phyloP scores from a whole-genome alignment of 2,797 vertebrate species.

The Harpagifer antarcticus region DNA sequence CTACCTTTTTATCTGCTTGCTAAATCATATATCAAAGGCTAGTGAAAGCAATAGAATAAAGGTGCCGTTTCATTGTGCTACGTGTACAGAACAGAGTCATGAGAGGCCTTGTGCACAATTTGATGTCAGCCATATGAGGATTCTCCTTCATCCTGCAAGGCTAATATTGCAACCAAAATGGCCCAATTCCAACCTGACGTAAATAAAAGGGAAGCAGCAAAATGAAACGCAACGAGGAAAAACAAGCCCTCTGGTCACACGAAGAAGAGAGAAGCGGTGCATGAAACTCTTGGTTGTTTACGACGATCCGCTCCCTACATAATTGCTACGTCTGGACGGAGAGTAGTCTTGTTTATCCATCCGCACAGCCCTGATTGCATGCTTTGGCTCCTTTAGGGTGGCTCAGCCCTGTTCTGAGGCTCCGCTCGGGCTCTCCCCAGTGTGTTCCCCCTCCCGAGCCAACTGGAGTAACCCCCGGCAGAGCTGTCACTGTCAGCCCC shows the following conservation, averaged over 20 bases:
- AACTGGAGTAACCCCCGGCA: conserved; percentile 61
- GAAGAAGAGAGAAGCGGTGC: conserved; percentile 38
- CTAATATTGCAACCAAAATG: conserved; percentile 33
- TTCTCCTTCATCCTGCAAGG: conserved; percentile 34
- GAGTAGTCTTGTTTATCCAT: conserved; percentile 77
- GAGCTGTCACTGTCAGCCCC: conserved; percentile 55
- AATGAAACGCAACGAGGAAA: conserved; percentile 43
- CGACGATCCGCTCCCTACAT: conserved; percentile 55
- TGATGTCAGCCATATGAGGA: conserved; percentile 11
- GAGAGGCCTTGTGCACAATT: conserved; percentile 23
- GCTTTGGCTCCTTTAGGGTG: conserved; percentile 73
- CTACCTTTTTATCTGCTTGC: neutral
- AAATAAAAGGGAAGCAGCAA: conserved; percentile 54
- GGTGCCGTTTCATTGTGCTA: conserved; percentile 9
- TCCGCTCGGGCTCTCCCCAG: conserved; percentile 60
- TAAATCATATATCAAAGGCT: conserved; percentile 20
- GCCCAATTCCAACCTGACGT: conserved; percentile 38
- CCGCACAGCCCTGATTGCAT: conserved; percentile 73
- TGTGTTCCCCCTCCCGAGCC: conserved; percentile 49
- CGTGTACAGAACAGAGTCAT: conserved; percentile 16
- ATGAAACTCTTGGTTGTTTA: conserved; percentile 72
- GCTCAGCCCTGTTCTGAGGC: conserved; percentile 68
- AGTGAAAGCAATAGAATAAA: conserved; percentile 22
- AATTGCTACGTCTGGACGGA: conserved; percentile 77
- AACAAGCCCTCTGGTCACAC: conserved; percentile 50